Base-by-base conservation (phyloP, 1,140 invertebrate species). In the Tenebrio molitor region DNA sequence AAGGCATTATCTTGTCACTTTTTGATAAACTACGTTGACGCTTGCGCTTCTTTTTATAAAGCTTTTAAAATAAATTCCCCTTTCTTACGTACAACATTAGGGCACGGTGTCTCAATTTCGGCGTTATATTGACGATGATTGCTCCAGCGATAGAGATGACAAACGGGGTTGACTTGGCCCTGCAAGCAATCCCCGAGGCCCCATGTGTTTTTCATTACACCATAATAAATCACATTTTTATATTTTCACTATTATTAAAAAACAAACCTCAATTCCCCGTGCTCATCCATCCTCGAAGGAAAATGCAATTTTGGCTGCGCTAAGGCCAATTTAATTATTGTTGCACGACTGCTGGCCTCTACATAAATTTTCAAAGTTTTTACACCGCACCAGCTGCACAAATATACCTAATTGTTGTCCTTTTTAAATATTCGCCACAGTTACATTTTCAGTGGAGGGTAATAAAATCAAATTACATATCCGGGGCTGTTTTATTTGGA, bases 1-100 rank as follows among this genome's bases (percentile, higher is more conserved):
- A 58, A 25, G 50, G 50, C 50, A 58, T 58, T 58, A 58, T 58
- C 50, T 58, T 58, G 50, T 58, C 50, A 58, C n/a, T 58, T 58
- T 58, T 58, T 58, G 50, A 58, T 58, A 58, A 58, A 58, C 21
- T 58, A 58, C 50, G 21, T 25, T 58, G 50, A 14, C 5, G 36
- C 36, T 39, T 17, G 50, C 44, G 21, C 23, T 23, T 29, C 29
- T 53, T 58, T 58, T 33, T n/a, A 29, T 19, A 58, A 33, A 29
- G 50, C 50, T 58, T 58, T 58, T 58, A 58, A 58, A 58, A 29
- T 58, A 58, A 58, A 58, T 58, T 58, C 50, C 50, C 50, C 6
- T 58, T 58, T 58, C 50, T 58, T 58, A 58, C n/a, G 25, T 58
- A 29, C 50, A 58, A n/a, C 36, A 39, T 39, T 39, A 39, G 12